Conservation (phyloP, 2,888 invertebrate genomes). For the Lithodes maja region DNA sequence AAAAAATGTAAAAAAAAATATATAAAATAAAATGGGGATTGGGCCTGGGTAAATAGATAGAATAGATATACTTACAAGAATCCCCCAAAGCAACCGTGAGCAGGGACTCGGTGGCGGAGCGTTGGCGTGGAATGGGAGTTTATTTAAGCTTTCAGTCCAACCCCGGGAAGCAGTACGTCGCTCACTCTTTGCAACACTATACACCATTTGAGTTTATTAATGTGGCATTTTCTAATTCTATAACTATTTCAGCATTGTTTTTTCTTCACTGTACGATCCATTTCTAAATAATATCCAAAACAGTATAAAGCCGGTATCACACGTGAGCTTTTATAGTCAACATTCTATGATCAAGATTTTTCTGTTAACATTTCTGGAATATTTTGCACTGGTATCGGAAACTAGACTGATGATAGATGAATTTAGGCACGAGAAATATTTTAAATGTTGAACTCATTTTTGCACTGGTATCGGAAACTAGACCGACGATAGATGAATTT, state of each 20-base stretch:
- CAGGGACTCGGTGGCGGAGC: slow-evolving; percentile 17
- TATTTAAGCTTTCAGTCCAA: slow-evolving; percentile 14
- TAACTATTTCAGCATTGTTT: not conserved
- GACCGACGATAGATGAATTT: too few relatives aligned
- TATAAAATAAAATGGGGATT: not conserved
- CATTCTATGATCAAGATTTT: too few relatives aligned
- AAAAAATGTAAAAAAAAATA: not conserved
- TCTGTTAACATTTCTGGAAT: too few relatives aligned
- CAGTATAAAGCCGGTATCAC: not conserved
- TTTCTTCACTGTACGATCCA: not conserved
- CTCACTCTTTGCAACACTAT: not conserved
- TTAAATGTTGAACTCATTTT: too few relatives aligned
- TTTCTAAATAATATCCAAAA: not conserved
- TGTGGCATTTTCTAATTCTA: not conserved
- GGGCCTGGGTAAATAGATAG: too few relatives aligned
- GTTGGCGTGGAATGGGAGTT: slow-evolving; percentile 25
- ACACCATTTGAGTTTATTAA: not conserved
- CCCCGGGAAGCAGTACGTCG: not conserved
- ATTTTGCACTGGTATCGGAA: too few relatives aligned
- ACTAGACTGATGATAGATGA: too few relatives aligned
- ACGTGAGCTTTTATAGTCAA: not conserved
- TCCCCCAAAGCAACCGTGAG: slow-evolving; percentile 1
- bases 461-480: too few relatives aligned
- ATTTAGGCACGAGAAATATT: too few relatives aligned
- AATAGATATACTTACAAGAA: not conserved